phyloP scores from a whole-genome alignment of 2,113 vertebrate genomes.

The Psophia crepitans region DNA sequence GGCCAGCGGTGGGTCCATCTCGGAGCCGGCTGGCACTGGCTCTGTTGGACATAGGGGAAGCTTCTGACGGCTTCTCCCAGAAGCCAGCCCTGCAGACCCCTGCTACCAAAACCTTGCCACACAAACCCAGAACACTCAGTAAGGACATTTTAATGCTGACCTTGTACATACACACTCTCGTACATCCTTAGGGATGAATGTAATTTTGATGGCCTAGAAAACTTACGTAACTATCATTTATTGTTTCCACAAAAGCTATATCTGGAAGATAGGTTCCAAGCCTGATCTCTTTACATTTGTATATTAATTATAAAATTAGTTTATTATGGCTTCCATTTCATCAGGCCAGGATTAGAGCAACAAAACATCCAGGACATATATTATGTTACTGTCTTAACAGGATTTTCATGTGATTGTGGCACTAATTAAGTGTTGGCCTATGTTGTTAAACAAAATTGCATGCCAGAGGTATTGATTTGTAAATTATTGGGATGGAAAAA shows the following conservation, averaged over 20 bases:
- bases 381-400: neutral
- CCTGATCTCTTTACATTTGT: neutral
- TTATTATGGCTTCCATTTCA: constrained; percentile 26
- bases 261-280: neutral
- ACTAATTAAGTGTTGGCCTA: constrained; percentile 24
- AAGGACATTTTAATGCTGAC: constrained; percentile 41
- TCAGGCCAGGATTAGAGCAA: neutral
- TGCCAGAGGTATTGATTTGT: neutral
- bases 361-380: neutral
- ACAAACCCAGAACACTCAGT: neutral
- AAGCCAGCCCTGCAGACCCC: too few relatives aligned
- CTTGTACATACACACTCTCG: neutral
- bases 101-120: too few relatives aligned
- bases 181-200: constrained; percentile 4
- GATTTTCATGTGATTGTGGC: constrained; percentile 19
- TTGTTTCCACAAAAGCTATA: neutral
- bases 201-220: constrained; percentile 46
- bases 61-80: too few relatives aligned
- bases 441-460: constrained; percentile 37
- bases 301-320: neutral
- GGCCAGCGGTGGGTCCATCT: too few relatives aligned
- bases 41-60: too few relatives aligned
- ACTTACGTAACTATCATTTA: neutral
- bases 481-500: constrained; percentile 15
- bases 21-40: too few relatives aligned